Percentiles rank a stretch among this genome's conserved stretches.
Evolutionary conservation across 2,113 vertebrate genomes (phyloP).

Genomic region (Anthoscopus minutus): DNA sequence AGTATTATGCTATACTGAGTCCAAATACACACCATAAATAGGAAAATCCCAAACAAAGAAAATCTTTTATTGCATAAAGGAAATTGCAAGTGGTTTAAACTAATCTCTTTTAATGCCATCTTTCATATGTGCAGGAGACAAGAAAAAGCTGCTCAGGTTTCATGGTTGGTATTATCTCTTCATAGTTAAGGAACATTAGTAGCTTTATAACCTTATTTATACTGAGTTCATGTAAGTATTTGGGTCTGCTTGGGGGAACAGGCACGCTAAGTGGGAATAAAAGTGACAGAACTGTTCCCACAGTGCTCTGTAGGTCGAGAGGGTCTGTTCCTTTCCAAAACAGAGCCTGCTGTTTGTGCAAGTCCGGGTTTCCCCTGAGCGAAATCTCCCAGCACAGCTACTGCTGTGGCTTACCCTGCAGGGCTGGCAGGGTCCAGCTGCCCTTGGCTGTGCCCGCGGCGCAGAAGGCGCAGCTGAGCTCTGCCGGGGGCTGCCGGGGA

Average conservation of each 20-base stretch:
- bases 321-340: background rate
- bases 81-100: conserved; percentile 41
- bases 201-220: conserved; percentile 26
- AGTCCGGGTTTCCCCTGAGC: background rate
- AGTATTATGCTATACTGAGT: conserved; percentile 20
- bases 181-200: background rate
- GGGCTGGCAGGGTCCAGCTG: accelerated
- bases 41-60: conserved; percentile 32
- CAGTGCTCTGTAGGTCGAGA: background rate
- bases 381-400: accelerated
- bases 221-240: background rate
- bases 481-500: background rate
- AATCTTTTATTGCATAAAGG: conserved; percentile 48
- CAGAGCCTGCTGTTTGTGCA: background rate
- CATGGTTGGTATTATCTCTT: conserved; percentile 10
- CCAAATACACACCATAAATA: conserved; percentile 41
- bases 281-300: background rate
- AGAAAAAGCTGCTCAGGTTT: conserved; percentile 25
- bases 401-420: background rate
- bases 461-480: background rate
- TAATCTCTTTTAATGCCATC: conserved; percentile 48
- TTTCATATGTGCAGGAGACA: conserved; percentile 34
- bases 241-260: background rate
- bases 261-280: background rate
- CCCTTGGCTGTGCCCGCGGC: background rate